Percentiles rank a stretch among this genome's conserved stretches.
phyloP scores from a whole-genome alignment of 2,888 invertebrate species.

The Entomobrya multifasciata region DNA sequence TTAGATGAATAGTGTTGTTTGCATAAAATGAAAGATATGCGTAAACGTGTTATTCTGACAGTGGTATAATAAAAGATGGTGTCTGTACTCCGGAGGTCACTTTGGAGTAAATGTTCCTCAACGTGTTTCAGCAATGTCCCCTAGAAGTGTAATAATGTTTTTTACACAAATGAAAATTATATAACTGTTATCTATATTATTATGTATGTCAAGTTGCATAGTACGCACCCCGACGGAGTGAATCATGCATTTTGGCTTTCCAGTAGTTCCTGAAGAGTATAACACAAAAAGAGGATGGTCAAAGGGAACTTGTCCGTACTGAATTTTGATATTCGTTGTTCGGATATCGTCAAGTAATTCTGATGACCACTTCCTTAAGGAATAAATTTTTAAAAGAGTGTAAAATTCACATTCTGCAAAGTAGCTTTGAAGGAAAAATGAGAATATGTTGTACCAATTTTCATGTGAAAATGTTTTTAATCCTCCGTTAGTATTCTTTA shows the following conservation, averaged over 20 bases:
- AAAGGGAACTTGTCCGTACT: conserved; percentile 83
- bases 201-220: too few species aligned
- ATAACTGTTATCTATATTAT: too few species aligned
- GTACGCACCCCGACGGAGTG: conserved; percentile 84
- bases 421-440: too few species aligned
- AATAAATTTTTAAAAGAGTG: neutral
- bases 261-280: conserved; percentile 85
- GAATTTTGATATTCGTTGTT: conserved; percentile 53
- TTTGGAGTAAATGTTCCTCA: conserved; percentile 83
- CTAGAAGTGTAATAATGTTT: conserved; percentile 79
- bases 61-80: conserved; percentile 84
- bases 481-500: conserved; percentile 43
- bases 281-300: conserved; percentile 84
- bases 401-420: too few species aligned
- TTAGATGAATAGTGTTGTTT: neutral
- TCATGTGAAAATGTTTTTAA: conserved; percentile 45
- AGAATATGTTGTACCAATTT: too few species aligned
- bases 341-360: conserved; percentile 73
- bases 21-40: too few species aligned
- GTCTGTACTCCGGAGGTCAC: conserved; percentile 82
- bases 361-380: conserved; percentile 75
- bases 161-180: too few species aligned
- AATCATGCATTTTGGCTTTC: conserved; percentile 84
- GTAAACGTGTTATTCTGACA: too few species aligned
- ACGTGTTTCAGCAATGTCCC: conserved; percentile 84